Evolutionary conservation across 2,113 vertebrate species (phyloP), one percentile per base, ranked within the genome.

Genomic region (Aleadryas rufinucha): DNA sequence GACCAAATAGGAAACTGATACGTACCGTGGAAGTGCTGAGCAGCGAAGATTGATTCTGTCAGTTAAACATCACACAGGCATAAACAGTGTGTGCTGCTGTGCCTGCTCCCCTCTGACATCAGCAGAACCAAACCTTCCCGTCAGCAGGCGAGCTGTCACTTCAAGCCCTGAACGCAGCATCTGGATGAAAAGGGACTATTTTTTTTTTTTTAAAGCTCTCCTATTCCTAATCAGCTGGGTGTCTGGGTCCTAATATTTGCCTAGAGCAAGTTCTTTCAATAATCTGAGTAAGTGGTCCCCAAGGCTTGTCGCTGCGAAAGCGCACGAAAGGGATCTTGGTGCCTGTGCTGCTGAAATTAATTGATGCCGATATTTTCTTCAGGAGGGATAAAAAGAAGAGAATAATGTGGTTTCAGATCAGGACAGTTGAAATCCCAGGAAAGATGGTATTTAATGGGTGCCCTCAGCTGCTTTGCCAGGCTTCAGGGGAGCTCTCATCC

Each of bases 321-420:
- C 0, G 0, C 12, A 24, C 0, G 0, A 21, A 71, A 68, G 53
- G 30, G 23, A 49, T 35, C n/a, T 39, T 5, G 20, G 52, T 23
- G 39, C 76, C 70, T 49, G 53, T 16, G 54, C 78, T 56, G 76
- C 60, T 76, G 31, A 37, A 93, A 76, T 74, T 57, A 69, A 69
- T n/a, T 24, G 63, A 52, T 81, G 26, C 39, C 0, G 8, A 53
- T 83, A 44, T 52, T 35, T 60, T 68, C 41, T 52, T 8, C 10
- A 37, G 35, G 35, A n/a, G 50, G 20, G 39, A 35, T 65, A 39
- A 53, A 69, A 50, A 89, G 6, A 49, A 54, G 35, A 74, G 50
- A 56, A 80, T 28, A 33, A 47, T 7, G 54, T 11, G 13, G 18
- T 54, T 60, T 26, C 44, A 74, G 30, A 41, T 16, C 5, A 20